Conservation (phyloP, 2,113 vertebrate species). For the Neotoma lepida region DNA sequence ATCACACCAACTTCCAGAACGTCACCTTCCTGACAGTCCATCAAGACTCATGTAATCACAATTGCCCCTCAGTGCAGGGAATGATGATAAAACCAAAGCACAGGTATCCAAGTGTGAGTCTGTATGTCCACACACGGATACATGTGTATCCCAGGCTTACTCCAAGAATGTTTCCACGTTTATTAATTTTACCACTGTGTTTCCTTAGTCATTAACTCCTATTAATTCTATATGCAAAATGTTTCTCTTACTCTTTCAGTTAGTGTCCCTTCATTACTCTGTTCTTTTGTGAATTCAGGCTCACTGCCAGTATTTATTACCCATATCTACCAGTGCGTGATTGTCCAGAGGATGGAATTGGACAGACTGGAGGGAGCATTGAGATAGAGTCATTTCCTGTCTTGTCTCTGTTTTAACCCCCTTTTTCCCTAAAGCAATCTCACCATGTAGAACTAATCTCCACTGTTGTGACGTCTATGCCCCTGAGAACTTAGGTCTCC, state of each 20-base stretch:
- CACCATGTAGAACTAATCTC: background rate
- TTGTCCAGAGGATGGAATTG: background rate
- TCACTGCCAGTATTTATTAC: background rate
- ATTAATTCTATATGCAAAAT: background rate
- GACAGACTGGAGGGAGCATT: accelerated
- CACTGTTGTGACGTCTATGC: no score
- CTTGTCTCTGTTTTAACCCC: background rate
- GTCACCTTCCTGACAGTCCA: background rate
- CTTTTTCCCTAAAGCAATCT: background rate
- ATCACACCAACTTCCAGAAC: background rate
- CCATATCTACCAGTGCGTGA: background rate
- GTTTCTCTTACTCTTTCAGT: background rate
- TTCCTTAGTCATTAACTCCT: background rate
- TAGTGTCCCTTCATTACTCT: background rate
- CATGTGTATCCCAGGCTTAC: background rate
- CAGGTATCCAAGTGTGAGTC: background rate
- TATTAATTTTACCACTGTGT: background rate
- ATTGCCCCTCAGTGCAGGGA: background rate
- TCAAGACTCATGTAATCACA: background rate
- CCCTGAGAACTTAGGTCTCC: no score
- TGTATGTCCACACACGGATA: background rate
- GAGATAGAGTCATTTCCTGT: background rate
- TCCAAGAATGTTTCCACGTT: background rate
- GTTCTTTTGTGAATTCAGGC: background rate
- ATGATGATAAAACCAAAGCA: background rate